Base-by-base conservation (phyloP, 2,113 vertebrate species). In the Eidolon helvum region DNA sequence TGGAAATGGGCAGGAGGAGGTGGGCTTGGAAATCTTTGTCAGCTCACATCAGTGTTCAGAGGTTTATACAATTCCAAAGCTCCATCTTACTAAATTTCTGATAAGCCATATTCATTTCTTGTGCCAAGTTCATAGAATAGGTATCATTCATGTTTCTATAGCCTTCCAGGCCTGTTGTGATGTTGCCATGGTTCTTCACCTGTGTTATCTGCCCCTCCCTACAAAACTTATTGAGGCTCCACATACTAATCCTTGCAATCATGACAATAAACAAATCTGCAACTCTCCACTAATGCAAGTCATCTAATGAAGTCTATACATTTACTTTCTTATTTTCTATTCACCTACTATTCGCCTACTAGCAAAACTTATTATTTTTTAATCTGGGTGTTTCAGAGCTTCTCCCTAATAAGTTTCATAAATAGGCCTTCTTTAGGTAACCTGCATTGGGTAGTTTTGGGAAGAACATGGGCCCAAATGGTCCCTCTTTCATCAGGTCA, bases 21-120 rank as follows among this genome's bases (percentile, higher is more conserved):
- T 10, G 16, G 10, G 4, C 19, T 38, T 43, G 45, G 24, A 75
- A 84, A 69, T 55, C 30, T 6, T 50, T 26, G 30, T 35, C 5
- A n/a, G 8, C 4, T 45, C 40, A 53, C 4, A 61, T 15, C 14
- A n/a, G 8, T 8, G 1, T 5, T 16, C 40, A 53, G 4, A 3
- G 15, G 30, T 71, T 18, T 38, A 65, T 22, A n/a, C 40, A 57
- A 15, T 78, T 61, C 63, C 33, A 61, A 14, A 79, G 24, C 38
- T 82, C 43, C 11, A 40, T 77, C 53, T 71, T 59, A 48, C 57
- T 71, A 10, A 87, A 45, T 65, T 77, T 26, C 53, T 71, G 28
- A 35, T 19, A 65, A 91, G 7, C 4, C 7, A 7, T 71, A 10
- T 30, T 35, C 66, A 55, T 80, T 33, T 74, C 63, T 35, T n/a